phyloP scores from a whole-genome alignment of 2,888 invertebrate genomes.

The Fissipunctia ypsillon region DNA sequence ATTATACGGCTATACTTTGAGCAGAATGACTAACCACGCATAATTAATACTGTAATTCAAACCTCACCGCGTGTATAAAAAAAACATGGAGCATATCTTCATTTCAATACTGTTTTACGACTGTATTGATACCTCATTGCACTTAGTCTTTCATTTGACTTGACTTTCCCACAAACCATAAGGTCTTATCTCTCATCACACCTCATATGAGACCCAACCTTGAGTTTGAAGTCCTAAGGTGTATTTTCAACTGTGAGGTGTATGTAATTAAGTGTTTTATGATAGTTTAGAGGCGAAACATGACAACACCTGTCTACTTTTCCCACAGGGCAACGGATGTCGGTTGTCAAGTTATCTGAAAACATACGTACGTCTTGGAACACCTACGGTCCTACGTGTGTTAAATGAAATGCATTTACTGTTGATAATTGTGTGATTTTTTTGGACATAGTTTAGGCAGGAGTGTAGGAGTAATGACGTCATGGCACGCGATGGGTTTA shows the following conservation, averaged over 20 bases:
- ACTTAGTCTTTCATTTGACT: slow-evolving; percentile 80
- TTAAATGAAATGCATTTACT: slow-evolving; percentile 66
- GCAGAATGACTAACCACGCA: slow-evolving; percentile 22
- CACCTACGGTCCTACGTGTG: slow-evolving; percentile 71
- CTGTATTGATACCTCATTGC: slow-evolving; percentile 81
- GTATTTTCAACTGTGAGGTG: slow-evolving; percentile 33
- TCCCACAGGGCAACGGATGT: slow-evolving; percentile 88
- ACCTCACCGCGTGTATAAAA: slow-evolving; percentile 48
- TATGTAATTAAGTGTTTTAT: slow-evolving; percentile 74
- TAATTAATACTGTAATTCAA: slow-evolving; percentile 44
- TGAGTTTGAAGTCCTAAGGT: slow-evolving; percentile 45
- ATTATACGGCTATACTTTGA: background rate
- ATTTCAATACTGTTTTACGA: slow-evolving; percentile 81
- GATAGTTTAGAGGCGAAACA: slow-evolving; percentile 78
- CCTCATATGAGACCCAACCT: slow-evolving; percentile 24
- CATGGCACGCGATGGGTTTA: slow-evolving; percentile 1
- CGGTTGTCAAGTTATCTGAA: slow-evolving; percentile 84
- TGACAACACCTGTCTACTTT: slow-evolving; percentile 88
- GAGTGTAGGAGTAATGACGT: slow-evolving; percentile 23
- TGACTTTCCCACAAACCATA: slow-evolving; percentile 42
- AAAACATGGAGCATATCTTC: slow-evolving; percentile 66
- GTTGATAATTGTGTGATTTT: slow-evolving; percentile 63
- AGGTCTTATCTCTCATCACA: slow-evolving; percentile 49
- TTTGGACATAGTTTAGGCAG: slow-evolving; percentile 33
- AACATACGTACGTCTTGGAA: slow-evolving; percentile 75